Percentiles rank a stretch among this genome's conserved stretches.
phyloP scores from a whole-genome alignment of 1,140 invertebrate genomes.

The Cyclargus thomasi region DNA sequence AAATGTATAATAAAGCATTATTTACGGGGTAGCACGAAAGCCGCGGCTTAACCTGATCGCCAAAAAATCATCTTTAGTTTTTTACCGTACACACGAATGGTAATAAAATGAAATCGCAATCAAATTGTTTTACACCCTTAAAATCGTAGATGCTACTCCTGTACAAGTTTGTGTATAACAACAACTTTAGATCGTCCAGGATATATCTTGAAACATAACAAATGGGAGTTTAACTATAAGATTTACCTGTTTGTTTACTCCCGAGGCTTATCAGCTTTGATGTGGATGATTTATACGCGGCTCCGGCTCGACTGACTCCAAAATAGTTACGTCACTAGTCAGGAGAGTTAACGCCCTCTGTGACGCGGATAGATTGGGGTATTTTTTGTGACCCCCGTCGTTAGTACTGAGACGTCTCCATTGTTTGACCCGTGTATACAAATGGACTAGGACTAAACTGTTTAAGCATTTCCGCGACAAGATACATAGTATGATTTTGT shows the following conservation, averaged over 20 bases:
- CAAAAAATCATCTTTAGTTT: too few relatives aligned
- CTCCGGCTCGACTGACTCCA: neutral
- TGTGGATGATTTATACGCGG: conserved; percentile 11
- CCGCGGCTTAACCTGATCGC: too few relatives aligned
- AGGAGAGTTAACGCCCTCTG: conserved; percentile 26
- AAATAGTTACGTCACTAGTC: conserved; percentile 8
- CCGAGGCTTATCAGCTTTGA: conserved; percentile 10
- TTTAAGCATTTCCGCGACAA: neutral
- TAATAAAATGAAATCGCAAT: too few relatives aligned
- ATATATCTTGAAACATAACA: neutral
- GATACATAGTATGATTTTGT: neutral
- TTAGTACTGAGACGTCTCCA: neutral
- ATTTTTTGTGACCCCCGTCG: conserved; percentile 8
- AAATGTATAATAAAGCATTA: too few relatives aligned
- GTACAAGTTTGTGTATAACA: neutral
- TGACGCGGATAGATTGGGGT: conserved; percentile 13
- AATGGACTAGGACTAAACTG: neutral
- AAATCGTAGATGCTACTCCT: too few relatives aligned
- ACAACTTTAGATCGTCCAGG: neutral
- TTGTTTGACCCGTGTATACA: neutral
- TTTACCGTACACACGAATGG: too few relatives aligned
- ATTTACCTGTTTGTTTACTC: conserved; percentile 15
- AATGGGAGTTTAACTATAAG: conserved; percentile 9
- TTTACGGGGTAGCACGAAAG: too few relatives aligned
- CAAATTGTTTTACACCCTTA: too few relatives aligned